Evolutionary conservation across 1,140 invertebrate species (phyloP), one percentile per base, ranked within the genome.

Genomic region (Tribolium madens): DNA sequence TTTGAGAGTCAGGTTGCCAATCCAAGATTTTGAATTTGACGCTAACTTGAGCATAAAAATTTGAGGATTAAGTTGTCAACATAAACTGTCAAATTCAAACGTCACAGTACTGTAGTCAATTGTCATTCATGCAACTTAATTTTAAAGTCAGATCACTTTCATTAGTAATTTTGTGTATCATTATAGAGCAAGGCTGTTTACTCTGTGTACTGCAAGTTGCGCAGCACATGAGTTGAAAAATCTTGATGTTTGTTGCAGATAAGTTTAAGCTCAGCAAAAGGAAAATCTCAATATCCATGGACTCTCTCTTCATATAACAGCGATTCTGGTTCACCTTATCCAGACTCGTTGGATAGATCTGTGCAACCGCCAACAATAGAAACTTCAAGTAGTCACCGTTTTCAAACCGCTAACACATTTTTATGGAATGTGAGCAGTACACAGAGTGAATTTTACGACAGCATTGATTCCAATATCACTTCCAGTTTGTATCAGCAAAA

Each of bases 401-500:
- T 79, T 84, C 87, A 77, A 85, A 88, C 80, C 14, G 80, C 84
- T 13, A 84, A 83, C 72, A 82, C 76, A 5, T 84, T 82, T 86
- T 86, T 68, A 52, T 89, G 88, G 73, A 86, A 86, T 50, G 86
- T 85, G 4, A 70, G 78, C 42, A 73, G 60, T 13, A 18, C 15
- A 2, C 31, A 75, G 14, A 26, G 47, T 12, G 79, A 82, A 69
- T 84, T 78, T 78, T 90, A 89, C 77, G 89, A 90, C 77, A 90
- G 89, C 80, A 90, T 90, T 47, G 88, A 90, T 79, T 87, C 86
- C 3, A 83, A 86, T 14, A 80, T 88, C 47, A 75, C 81, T 68
- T 86, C 77, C n/a, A 87, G 80, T 84, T 87, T 78, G 85, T 86
- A 78, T 68, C 86, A 78, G 47, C 83, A 73, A 75, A 85, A 78